These are phyloP conservation scores for Teleiodes luculella DNA, from an alignment of 2,888 invertebrate species.

Conservation along the genomic window DNA sequence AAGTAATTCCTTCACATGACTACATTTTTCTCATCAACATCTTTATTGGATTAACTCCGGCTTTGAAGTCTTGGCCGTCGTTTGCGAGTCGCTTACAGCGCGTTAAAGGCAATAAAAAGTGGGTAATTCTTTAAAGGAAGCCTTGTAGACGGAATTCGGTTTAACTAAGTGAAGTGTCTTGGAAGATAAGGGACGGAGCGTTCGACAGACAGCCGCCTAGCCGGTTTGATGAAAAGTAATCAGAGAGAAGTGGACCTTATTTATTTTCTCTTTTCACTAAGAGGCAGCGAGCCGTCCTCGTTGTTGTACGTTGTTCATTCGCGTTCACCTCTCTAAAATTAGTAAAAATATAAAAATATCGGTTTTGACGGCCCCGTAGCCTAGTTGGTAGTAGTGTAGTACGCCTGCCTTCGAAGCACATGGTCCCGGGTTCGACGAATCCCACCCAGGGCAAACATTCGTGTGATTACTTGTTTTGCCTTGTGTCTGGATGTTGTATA, in stretches of 20 bases:
- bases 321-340: too few species aligned
- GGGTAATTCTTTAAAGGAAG: slow-evolving; percentile 61
- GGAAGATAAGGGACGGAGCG: slow-evolving; percentile 8
- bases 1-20: neutral
- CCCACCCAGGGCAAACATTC: too few species aligned
- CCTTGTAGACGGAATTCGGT: slow-evolving; percentile 55
- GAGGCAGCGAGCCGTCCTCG: too few species aligned
- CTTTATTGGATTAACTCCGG: slow-evolving; percentile 68
- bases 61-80: slow-evolving; percentile 65
- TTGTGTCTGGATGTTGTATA: too few species aligned
- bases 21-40: slow-evolving; percentile 34
- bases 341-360: too few species aligned
- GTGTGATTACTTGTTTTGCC: too few species aligned
- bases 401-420: too few species aligned
- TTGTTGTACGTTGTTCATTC: too few species aligned
- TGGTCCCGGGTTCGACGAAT: too few species aligned
- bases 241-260: slow-evolving; percentile 3
- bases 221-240: slow-evolving; percentile 7
- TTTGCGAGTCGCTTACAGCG: slow-evolving; percentile 51
- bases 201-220: neutral
- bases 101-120: slow-evolving; percentile 66
- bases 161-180: slow-evolving; percentile 44
- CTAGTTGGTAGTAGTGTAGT: too few species aligned
- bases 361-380: too few species aligned
- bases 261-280: neutral